Conservation (phyloP, 2,113 vertebrate genomes). For the Nothoprocta perdicaria region DNA sequence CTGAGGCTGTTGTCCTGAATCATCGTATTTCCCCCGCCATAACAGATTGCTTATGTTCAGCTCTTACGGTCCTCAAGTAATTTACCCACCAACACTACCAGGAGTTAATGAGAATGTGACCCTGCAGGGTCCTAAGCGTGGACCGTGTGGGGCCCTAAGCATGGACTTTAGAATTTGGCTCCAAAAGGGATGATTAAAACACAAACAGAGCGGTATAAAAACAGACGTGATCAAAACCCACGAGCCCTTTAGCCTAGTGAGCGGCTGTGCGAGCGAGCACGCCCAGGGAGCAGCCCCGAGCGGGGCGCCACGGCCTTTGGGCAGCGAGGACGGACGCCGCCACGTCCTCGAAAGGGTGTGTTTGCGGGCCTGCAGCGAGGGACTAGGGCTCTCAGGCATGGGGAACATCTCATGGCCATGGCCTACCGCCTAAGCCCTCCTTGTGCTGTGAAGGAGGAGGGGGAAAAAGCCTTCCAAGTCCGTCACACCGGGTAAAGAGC, state of each 20-base stretch:
- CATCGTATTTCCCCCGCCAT: not conserved
- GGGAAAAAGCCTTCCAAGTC: not conserved
- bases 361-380: not conserved
- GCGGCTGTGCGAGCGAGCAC: not conserved
- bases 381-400: not conserved
- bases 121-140: not conserved
- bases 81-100: not conserved
- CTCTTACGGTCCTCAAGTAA: not conserved
- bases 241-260: not conserved
- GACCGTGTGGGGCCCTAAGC: not conserved
- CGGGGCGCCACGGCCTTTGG: not conserved
- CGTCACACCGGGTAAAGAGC: not conserved
- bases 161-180: slow-evolving; percentile 46
- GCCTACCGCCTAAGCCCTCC: not conserved
- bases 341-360: not conserved
- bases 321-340: not conserved
- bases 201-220: slow-evolving; percentile 8
- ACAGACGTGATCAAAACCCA: not conserved
- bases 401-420: no score
- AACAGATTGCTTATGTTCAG: slow-evolving; percentile 1
- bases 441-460: rapidly evolving
- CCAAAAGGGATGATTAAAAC: slow-evolving; percentile 9
- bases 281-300: not conserved
- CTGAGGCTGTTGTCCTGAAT: slow-evolving; percentile 3
- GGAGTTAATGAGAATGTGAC: slow-evolving; percentile 14